These are phyloP conservation scores for Hafferia zeledoni DNA, from an alignment of 2,797 vertebrate species.

Conservation along the genomic window DNA sequence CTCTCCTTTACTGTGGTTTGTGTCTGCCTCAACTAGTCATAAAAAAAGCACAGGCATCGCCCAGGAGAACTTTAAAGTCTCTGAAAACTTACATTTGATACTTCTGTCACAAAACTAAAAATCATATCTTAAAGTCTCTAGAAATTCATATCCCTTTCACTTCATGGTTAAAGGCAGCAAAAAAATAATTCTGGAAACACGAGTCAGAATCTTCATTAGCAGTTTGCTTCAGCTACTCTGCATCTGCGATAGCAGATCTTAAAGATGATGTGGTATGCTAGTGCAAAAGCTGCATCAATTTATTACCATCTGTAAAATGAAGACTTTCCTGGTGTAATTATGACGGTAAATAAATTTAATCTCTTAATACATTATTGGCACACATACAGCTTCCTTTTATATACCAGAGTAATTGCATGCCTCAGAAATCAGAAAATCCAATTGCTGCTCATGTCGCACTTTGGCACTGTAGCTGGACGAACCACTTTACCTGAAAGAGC, in stretches of 20 bases:
- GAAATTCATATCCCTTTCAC: neutral
- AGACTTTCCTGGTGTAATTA: neutral
- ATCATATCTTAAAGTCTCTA: neutral
- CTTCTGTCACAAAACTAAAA: neutral
- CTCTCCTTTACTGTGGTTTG: neutral
- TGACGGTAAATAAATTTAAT: neutral
- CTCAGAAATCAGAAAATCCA: slow-evolving; percentile 12
- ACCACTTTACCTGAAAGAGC: neutral
- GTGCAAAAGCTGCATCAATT: neutral
- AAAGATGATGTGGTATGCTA: neutral
- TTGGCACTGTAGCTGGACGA: neutral
- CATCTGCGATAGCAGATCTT: neutral
- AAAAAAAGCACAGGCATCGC: neutral
- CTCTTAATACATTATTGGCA: neutral
- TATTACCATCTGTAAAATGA: neutral
- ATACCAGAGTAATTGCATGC: neutral
- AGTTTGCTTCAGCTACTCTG: neutral
- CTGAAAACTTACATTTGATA: neutral
- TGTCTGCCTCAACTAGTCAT: neutral
- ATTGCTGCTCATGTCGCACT: neutral
- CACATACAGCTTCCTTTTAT: neutral
- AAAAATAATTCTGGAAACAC: neutral
- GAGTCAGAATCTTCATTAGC: neutral
- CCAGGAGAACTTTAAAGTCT: neutral
- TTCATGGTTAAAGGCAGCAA: neutral